phyloP scores from a whole-genome alignment of 2,888 invertebrate genomes.

The Apodemia zela region DNA sequence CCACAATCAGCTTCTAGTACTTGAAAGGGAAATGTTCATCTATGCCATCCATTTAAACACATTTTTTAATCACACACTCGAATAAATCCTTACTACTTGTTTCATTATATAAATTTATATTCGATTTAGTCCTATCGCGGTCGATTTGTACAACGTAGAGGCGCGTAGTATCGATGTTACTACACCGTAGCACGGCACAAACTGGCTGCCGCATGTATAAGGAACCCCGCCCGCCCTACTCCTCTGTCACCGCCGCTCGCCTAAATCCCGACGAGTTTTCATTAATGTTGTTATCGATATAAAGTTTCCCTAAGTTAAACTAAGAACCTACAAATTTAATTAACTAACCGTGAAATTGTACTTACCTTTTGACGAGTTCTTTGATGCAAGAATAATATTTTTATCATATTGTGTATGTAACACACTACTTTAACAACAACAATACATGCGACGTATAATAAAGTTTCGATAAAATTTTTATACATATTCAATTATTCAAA shows the following conservation, averaged over 20 bases:
- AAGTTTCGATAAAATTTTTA: too few relatives aligned
- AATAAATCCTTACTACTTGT: not conserved
- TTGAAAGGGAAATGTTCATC: not conserved
- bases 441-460: too few relatives aligned
- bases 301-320: conserved; percentile 71
- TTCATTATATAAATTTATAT: conserved; percentile 4
- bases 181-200: conserved; percentile 53
- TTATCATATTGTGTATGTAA: too few relatives aligned
- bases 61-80: conserved; percentile 4
- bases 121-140: not conserved
- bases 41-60: not conserved
- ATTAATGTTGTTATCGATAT: conserved; percentile 77
- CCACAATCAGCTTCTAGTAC: conserved; percentile 5
- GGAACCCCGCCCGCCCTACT: conserved; percentile 51
- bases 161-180: conserved; percentile 49
- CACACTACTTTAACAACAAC: too few relatives aligned
- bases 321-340: conserved; percentile 67
- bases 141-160: conserved; percentile 25
- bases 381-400: too few relatives aligned
- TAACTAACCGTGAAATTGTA: conserved; percentile 71
- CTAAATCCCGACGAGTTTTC: conserved; percentile 74
- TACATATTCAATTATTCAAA: too few relatives aligned
- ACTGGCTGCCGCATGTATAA: conserved; percentile 54
- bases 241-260: conserved; percentile 66
- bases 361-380: conserved; percentile 36